These are phyloP conservation scores for Ia io DNA, from an alignment of 2,113 vertebrate genomes.

Conservation along the genomic window DNA sequence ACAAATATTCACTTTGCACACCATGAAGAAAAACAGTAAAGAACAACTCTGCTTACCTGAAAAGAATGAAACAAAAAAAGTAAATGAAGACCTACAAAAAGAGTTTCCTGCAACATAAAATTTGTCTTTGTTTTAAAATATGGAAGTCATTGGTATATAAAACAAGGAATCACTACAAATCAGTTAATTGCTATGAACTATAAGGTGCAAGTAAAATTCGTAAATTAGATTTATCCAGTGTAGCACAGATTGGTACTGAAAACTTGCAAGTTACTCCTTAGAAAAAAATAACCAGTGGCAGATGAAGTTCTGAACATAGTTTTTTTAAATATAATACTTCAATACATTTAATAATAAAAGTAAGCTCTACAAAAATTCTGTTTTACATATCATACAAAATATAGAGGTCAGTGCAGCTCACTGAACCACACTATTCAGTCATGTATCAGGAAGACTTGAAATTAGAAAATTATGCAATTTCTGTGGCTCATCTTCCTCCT, in stretches of 20 bases:
- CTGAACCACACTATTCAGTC: slow-evolving; percentile 84
- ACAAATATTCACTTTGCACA: slow-evolving; percentile 61
- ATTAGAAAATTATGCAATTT: slow-evolving; percentile 86
- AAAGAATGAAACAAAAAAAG: slow-evolving; percentile 62
- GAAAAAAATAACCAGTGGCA: slow-evolving; percentile 82
- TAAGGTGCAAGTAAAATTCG: slow-evolving; percentile 80
- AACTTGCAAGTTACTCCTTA: slow-evolving; percentile 85
- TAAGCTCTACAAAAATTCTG: slow-evolving; percentile 91
- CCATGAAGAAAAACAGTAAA: slow-evolving; percentile 56
- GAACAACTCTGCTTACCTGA: slow-evolving; percentile 36
- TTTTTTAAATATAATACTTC: slow-evolving; percentile 86
- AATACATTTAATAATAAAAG: slow-evolving; percentile 89
- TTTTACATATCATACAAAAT: slow-evolving; percentile 91
- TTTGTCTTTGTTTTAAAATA: slow-evolving; percentile 65
- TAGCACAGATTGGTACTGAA: slow-evolving; percentile 85
- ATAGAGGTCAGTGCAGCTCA: slow-evolving; percentile 85
- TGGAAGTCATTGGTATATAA: slow-evolving; percentile 79
- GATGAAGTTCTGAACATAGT: slow-evolving; percentile 83
- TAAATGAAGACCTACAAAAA: slow-evolving; percentile 63
- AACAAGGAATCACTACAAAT: slow-evolving; percentile 79
- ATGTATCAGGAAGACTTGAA: slow-evolving; percentile 93
- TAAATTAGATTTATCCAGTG: slow-evolving; percentile 86
- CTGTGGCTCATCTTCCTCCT: slow-evolving; percentile 82
- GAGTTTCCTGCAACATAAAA: slow-evolving; percentile 68
- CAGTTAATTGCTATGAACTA: slow-evolving; percentile 77